These are phyloP conservation scores for Synanthedon formicaeformis DNA, from an alignment of 2,888 invertebrate species.

Conservation along the genomic window DNA sequence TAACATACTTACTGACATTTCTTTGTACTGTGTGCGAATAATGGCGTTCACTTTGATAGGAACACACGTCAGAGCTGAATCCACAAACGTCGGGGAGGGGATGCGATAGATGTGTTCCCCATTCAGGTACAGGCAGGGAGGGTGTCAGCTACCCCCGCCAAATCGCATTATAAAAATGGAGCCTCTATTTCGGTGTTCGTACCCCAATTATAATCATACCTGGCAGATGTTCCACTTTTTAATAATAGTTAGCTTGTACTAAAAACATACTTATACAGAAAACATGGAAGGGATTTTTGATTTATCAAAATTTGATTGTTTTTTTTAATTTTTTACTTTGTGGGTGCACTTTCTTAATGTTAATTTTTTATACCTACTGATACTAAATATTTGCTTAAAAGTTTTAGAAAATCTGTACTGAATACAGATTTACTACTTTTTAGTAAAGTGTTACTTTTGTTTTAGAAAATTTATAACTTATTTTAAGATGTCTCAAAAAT, in stretches of 20 bases:
- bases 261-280: no score
- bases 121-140: slow-evolving; percentile 36
- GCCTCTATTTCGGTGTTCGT: slow-evolving; percentile 7
- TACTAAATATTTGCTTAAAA: no score
- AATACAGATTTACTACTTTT: no score
- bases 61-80: slow-evolving; percentile 26
- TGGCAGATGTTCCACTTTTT: slow-evolving; percentile 39
- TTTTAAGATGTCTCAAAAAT: slow-evolving; percentile 56
- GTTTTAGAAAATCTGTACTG: no score
- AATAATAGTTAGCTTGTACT: no score
- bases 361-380: no score
- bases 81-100: slow-evolving; percentile 42
- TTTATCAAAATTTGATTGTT: no score
- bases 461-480: no score
- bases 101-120: slow-evolving; percentile 49
- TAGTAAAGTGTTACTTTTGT: no score
- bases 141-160: slow-evolving; percentile 22
- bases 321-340: no score
- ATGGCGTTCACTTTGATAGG: slow-evolving; percentile 22
- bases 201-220: not conserved
- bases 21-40: slow-evolving; percentile 16
- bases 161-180: slow-evolving; percentile 35
- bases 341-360: no score
- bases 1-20: not conserved
- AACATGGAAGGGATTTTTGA: no score